Conservation (phyloP, 2,113 vertebrate species). For the Anthoscopus minutus region DNA sequence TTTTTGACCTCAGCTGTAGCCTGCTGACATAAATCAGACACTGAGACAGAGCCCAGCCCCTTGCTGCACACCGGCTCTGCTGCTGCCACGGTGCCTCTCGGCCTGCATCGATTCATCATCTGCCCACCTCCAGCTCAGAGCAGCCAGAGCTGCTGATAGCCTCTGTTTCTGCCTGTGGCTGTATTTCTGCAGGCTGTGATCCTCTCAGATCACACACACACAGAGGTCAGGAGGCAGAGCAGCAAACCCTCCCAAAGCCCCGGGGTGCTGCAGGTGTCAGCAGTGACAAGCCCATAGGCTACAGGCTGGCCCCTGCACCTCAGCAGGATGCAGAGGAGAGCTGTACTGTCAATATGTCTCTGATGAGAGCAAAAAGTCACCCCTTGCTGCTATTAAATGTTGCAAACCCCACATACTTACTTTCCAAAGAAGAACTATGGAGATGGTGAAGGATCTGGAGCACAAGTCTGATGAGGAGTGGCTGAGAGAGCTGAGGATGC, state of each 20-base stretch:
- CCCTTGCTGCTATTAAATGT: background rate
- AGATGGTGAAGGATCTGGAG: background rate
- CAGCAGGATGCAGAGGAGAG: background rate
- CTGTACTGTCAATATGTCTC: background rate
- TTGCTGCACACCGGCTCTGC: rapidly evolving
- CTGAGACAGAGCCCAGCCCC: background rate
- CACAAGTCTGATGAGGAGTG: background rate
- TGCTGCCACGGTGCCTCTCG: background rate
- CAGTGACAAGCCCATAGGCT: background rate
- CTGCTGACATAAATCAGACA: background rate
- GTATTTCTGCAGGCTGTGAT: slow-evolving; percentile 34
- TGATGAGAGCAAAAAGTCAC: background rate
- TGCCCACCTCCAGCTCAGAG: background rate
- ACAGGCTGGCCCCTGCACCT: background rate
- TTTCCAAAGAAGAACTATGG: background rate
- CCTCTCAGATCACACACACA: background rate
- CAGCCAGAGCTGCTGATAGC: background rate
- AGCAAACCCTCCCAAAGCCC: background rate
- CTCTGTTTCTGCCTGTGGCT: background rate
- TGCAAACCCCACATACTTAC: background rate
- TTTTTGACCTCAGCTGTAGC: background rate
- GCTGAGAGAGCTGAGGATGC: background rate
- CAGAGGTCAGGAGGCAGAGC: background rate
- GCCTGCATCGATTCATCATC: background rate
- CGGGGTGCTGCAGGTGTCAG: background rate